Evolutionary conservation across 2,797 vertebrate genomes (phyloP).

Genomic region (Amphiprion clarkii): DNA sequence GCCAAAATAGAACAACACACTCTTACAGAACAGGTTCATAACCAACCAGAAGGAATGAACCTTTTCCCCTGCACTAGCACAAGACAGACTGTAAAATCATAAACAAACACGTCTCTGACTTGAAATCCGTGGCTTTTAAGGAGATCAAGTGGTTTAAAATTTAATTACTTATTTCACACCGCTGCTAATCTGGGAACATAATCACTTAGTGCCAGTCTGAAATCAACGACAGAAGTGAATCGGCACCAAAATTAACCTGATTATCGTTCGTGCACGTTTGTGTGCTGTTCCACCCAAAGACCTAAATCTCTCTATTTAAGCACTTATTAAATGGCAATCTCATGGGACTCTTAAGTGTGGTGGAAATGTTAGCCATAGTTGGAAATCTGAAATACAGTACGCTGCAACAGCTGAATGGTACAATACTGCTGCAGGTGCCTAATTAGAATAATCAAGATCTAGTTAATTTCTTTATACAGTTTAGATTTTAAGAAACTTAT

Average conservation of each 20-base stretch:
- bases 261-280: conserved; percentile 7
- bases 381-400: conserved; percentile 9
- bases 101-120: background rate
- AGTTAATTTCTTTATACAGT: background rate
- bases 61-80: background rate
- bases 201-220: conserved; percentile 25
- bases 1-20: background rate
- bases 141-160: conserved; percentile 17
- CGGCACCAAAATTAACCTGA: conserved; percentile 14
- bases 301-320: conserved; percentile 23
- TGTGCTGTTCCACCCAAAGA: background rate
- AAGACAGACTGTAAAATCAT: background rate
- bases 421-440: background rate
- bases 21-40: background rate
- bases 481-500: background rate
- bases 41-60: background rate
- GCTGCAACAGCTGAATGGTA: background rate
- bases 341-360: background rate
- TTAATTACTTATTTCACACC: conserved; percentile 8
- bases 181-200: conserved; percentile 28
- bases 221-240: conserved; percentile 28
- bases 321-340: conserved; percentile 15
- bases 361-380: conserved; percentile 17
- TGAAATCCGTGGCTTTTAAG: conserved; percentile 15
- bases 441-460: background rate